A percentile compares a stretch with the other conserved stretches of the same genome.
These are phyloP conservation scores for Chaenogobius annularis DNA, from an alignment of 2,113 vertebrate species.

Conservation along the genomic window DNA sequence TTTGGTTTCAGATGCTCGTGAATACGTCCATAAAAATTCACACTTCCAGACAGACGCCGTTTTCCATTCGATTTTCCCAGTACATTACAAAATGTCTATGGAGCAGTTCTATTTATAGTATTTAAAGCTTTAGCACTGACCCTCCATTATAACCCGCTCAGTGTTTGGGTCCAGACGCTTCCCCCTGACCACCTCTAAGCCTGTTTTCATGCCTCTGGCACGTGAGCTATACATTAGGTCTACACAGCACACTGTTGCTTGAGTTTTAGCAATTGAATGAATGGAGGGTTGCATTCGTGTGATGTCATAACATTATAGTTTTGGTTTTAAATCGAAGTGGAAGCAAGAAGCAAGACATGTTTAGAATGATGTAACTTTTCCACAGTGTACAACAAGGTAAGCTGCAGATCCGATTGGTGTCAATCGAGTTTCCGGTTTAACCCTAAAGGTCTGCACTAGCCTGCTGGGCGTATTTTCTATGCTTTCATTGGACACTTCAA, in stretches of 20 bases:
- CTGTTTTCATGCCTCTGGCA: conserved; percentile 39
- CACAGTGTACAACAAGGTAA: too few species aligned
- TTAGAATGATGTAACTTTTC: too few species aligned
- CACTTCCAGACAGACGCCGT: neutral
- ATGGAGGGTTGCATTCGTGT: conserved; percentile 7
- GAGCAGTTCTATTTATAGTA: neutral
- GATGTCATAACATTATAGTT: neutral
- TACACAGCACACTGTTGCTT: conserved; percentile 15
- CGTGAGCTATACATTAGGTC: conserved; percentile 40
- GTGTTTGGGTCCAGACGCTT: conserved; percentile 25
- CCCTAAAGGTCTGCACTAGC: too few species aligned
- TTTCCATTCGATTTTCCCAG: neutral
- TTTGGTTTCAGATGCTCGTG: neutral
- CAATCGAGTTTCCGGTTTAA: too few species aligned
- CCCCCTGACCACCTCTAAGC: conserved; percentile 27
- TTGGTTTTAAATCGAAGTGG: neutral
- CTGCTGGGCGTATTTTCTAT: too few species aligned
- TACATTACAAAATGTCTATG: neutral
- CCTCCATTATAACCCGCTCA: conserved; percentile 17
- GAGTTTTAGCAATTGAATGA: conserved; percentile 36
- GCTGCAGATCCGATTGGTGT: too few species aligned
- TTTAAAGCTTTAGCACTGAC: neutral
- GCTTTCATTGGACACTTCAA: too few species aligned
- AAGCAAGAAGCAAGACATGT: neutral
- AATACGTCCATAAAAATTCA: neutral